Conservation (phyloP, 2,113 vertebrate genomes). For the Pseudorectes ferrugineus region DNA sequence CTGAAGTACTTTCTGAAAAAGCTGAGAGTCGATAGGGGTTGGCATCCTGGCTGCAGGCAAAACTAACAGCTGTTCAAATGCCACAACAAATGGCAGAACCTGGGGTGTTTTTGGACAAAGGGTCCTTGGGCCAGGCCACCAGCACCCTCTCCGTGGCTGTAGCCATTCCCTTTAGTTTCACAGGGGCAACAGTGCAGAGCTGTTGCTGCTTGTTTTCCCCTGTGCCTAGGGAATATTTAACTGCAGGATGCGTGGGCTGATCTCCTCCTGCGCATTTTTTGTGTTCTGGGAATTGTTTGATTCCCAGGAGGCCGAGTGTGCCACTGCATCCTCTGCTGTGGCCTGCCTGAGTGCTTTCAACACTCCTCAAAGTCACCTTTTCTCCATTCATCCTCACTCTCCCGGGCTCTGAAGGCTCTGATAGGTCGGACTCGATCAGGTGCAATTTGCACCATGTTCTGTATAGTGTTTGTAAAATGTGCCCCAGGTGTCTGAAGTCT, state of each 20-base stretch:
- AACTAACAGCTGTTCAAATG: not conserved
- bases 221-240: not conserved
- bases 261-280: not conserved
- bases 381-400: not conserved
- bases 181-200: not conserved
- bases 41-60: not conserved
- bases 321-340: not conserved
- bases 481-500: not conserved
- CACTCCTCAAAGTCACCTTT: not conserved
- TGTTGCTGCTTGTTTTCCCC: not conserved
- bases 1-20: not conserved
- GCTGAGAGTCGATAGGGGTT: not conserved
- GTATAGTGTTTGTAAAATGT: accelerated
- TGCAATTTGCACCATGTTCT: not conserved
- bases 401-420: accelerated
- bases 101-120: not conserved
- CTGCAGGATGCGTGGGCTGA: accelerated
- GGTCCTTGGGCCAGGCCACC: not conserved
- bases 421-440: not conserved
- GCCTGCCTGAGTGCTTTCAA: not conserved
- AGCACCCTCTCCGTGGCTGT: not conserved
- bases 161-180: not conserved
- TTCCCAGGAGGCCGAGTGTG: not conserved
- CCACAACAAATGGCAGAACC: not conserved
- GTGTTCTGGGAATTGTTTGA: not conserved